These are phyloP conservation scores for Polyergus mexicanus DNA, from an alignment of 1,140 invertebrate species.

Conservation along the genomic window DNA sequence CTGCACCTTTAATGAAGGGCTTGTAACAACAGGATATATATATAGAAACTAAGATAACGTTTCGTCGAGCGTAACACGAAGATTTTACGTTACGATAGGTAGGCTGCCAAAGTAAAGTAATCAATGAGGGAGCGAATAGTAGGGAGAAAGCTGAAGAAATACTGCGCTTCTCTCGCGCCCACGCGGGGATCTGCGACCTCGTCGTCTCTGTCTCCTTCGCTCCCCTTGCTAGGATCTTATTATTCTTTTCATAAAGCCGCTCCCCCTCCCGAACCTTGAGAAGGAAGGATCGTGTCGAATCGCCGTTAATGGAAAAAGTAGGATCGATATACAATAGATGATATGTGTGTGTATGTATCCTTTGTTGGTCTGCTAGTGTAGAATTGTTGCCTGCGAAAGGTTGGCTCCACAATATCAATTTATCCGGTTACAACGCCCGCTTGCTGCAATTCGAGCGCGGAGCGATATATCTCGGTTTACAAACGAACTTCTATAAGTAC, in stretches of 20 bases:
- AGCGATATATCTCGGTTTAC: constrained; percentile 17
- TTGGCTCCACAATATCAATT: constrained; percentile 26
- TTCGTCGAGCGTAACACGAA: not conserved
- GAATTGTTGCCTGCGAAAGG: no score
- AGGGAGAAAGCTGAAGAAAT: constrained; percentile 62
- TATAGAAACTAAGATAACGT: not conserved
- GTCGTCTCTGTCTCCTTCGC: constrained; percentile 37
- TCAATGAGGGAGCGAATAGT: constrained; percentile 70
- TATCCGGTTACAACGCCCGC: constrained; percentile 8
- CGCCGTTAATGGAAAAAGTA: constrained; percentile 58
- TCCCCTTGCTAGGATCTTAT: constrained; percentile 58
- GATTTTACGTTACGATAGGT: constrained; percentile 32
- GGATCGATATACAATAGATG: constrained; percentile 21
- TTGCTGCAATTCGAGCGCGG: constrained; percentile 3
- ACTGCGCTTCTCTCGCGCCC: constrained; percentile 65
- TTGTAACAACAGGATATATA: not conserved
- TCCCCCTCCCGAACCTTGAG: constrained; percentile 52
- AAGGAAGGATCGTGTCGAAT: constrained; percentile 64
- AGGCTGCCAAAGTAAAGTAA: constrained; percentile 72
- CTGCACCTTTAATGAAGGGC: not conserved
- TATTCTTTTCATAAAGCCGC: constrained; percentile 47
- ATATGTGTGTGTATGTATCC: not conserved
- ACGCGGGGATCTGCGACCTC: constrained; percentile 60
- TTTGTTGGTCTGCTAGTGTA: not conserved
- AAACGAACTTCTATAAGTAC: not conserved